phyloP scores from a whole-genome alignment of 2,888 invertebrate species.

The Rambutsinella grinnellia region DNA sequence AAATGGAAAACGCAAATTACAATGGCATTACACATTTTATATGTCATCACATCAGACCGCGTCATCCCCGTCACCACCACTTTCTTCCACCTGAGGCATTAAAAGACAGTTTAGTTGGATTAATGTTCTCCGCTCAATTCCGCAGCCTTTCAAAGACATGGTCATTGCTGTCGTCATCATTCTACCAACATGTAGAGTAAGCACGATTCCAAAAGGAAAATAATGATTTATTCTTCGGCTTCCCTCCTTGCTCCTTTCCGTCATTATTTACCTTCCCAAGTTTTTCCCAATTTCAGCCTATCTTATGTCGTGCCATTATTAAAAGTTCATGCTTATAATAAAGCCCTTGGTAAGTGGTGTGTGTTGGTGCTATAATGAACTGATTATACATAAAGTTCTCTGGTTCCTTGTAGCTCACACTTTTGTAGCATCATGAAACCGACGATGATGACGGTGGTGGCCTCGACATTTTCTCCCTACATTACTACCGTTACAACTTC shows the following conservation, averaged over 20 bases:
- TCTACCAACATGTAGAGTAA: slow-evolving; percentile 2
- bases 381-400: background rate
- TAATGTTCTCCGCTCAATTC: background rate
- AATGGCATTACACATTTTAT: background rate
- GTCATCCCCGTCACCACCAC: background rate
- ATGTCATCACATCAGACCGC: background rate
- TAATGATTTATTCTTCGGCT: slow-evolving; percentile 6
- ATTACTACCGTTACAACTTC: background rate
- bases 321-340: background rate
- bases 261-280: slow-evolving; percentile 28
- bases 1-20: no score
- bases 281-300: background rate
- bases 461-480: slow-evolving; percentile 42
- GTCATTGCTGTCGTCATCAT: slow-evolving; percentile 49
- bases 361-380: background rate
- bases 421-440: slow-evolving; percentile 21
- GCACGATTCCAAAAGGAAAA: slow-evolving; percentile 1
- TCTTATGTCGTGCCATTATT: background rate
- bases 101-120: background rate
- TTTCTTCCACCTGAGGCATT: background rate
- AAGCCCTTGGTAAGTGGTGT: background rate
- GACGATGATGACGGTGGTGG: slow-evolving; percentile 39
- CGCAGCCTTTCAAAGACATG: slow-evolving; percentile 37
- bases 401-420: background rate
- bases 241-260: slow-evolving; percentile 23